Conservation (phyloP, 2,113 vertebrate species). For the Empidonax traillii region DNA sequence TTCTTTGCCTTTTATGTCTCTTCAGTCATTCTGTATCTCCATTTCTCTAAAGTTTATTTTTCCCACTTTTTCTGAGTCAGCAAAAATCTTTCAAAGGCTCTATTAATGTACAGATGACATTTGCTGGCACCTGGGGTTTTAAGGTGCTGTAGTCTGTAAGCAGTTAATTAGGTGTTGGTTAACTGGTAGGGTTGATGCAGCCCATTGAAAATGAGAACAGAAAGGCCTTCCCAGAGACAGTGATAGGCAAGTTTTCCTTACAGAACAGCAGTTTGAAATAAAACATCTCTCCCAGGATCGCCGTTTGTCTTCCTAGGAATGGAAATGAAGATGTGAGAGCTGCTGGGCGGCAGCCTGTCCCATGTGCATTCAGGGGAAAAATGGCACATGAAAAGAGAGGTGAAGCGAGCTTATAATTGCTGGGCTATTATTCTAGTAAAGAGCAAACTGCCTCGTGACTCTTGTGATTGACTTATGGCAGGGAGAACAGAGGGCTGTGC, state of each 20-base stretch:
- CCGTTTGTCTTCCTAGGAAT: neutral
- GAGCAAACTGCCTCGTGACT: neutral
- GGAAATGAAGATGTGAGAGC: neutral
- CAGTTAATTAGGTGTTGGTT: neutral
- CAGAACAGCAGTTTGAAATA: neutral
- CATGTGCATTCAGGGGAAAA: neutral
- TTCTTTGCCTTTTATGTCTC: neutral
- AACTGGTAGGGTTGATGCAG: neutral
- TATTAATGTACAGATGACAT: neutral
- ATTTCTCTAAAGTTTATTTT: neutral
- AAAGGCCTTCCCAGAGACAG: neutral
- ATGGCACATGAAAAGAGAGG: neutral
- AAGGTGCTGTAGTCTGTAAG: neutral
- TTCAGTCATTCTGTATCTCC: neutral
- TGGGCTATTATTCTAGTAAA: neutral
- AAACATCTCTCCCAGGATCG: neutral
- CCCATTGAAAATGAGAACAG: neutral
- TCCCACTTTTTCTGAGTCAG: neutral
- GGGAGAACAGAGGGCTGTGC: neutral
- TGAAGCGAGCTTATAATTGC: neutral
- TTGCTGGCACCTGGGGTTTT: neutral
- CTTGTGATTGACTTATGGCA: neutral
- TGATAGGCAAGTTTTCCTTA: neutral
- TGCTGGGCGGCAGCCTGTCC: neutral
- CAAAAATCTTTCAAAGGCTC: neutral